phyloP scores from a whole-genome alignment of 2,113 vertebrate species.

The Nestor notabilis region DNA sequence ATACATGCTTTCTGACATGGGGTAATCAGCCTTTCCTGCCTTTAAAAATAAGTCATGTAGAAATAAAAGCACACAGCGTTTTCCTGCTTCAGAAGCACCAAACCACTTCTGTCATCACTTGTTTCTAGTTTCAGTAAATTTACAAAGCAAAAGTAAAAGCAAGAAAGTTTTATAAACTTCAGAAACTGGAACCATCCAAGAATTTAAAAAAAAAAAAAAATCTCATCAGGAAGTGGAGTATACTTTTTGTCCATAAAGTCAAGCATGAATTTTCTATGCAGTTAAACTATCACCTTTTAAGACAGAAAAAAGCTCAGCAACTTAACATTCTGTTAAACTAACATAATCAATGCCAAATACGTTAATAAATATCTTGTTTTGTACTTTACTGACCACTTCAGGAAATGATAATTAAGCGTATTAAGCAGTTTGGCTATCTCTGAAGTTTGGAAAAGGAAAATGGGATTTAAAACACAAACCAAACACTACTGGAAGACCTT shows the following conservation, averaged over 20 bases:
- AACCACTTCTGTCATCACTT: rapidly evolving
- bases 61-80: not conserved
- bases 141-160: not conserved
- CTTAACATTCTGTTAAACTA: not conserved
- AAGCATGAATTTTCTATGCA: not conserved
- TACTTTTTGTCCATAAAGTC: not conserved
- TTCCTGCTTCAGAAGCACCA: not conserved
- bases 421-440: not conserved
- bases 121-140: not conserved
- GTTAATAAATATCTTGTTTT: not conserved
- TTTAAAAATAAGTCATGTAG: not conserved
- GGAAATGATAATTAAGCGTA: not conserved
- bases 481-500: not conserved
- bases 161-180: not conserved
- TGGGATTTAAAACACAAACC: not conserved
- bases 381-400: not conserved
- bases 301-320: not conserved
- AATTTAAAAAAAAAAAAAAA: not conserved
- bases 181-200: not conserved
- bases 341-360: not conserved
- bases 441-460: not conserved
- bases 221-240: not conserved
- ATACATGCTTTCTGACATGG: not conserved
- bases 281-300: not conserved
- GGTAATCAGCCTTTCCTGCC: not conserved